Evolutionary conservation across 2,888 invertebrate species (phyloP), one percentile per base, ranked within the genome.

Genomic region (Pyrrhia umbra): DNA sequence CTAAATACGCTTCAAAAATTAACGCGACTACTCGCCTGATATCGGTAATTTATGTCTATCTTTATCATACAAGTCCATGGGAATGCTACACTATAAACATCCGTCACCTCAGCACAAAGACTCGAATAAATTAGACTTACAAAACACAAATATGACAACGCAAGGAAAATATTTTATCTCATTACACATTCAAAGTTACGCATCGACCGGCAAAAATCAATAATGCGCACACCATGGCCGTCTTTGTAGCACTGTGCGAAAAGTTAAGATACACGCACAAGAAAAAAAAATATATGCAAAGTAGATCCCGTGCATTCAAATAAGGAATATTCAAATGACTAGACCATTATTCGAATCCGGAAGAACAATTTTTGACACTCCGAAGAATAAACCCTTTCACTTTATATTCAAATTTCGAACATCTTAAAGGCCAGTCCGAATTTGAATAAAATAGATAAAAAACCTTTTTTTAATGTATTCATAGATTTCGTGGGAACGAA

Each of bases 311-410:
- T 78, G 76, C 76, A 86, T 87, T 86, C 85, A 82, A 85, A 79
- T 72, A 75, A 76, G 89, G 13, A 34, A 92, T 92, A 94, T 94
- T 94, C 92, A 94, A 95, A 95, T 92, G 85, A 90, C 86, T 51
- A 80, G 83, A 84, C 84, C 86, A 87, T 88, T 89, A 87, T 87
- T 78, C 84, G 88, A 88, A 91, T 81, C 86, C 90, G 92, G 94
- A 94, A 94, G 94, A 93, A 89, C 90, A 92, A 93, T 94, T 94
- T 34, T 93, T 94, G 94, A 94, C 95, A 94, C 95, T 92, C 85
- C 80, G 87, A 91, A 94, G 93, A 95, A 94, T 94, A 85, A 88
- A 77, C 81, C 84, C 82, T 81, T 91, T 91, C 92, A 90, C 90
- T 89, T 88, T 84, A 87, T 92, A 93, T 94, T 93, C 88, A 93